Base-by-base conservation (phyloP, 2,113 vertebrate genomes). In the Choloepus hoffmanni region DNA sequence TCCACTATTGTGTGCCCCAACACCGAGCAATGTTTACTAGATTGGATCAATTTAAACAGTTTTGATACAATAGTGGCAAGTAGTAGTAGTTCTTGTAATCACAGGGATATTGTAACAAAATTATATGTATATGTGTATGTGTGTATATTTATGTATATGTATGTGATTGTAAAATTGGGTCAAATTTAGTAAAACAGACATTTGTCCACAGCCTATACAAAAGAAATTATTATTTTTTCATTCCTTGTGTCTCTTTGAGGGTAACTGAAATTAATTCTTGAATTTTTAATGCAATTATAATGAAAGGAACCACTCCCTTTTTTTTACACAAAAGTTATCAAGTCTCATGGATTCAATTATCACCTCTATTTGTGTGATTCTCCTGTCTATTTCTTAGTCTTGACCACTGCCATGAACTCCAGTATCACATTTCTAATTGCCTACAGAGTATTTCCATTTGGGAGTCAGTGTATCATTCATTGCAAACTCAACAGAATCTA, bases 361-460 rank as follows among this genome's bases (percentile, higher is more conserved):
- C 97, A 89, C 94, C 78, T 97, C 55, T 95, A 72, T 96, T 90
- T 94, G 74, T 93, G 26, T 48, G 95, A 96, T 96, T 96, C 92
- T 78, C 92, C 89, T 77, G 63, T 36, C 95, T 94, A 65, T 63
- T 89, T 94, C 77, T 95, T 82, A 76, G 79, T 89, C 83, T 89
- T 94, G 96, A 86, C 96, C 63, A 1, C 43, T 85, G 24, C 78
- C 3, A 1, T 79, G 93, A 96, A 89, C 83, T 90, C 65, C 78
- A n/a, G 77, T 78, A 73, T 93, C 96, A 96, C 77, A 85, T 93
- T 96, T 96, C 95, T 95, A 95, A 97, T 97, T 97, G 91, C 93
- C 85, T 93, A 8, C 76, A 50, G 77, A 85, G 82, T 30, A 65
- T 94, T 94, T 96, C 40, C 76, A 79, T 24, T 5, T 43, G 91